Evolutionary conservation across 1,140 invertebrate species (phyloP).

Genomic region (Drosophila persimilis): DNA sequence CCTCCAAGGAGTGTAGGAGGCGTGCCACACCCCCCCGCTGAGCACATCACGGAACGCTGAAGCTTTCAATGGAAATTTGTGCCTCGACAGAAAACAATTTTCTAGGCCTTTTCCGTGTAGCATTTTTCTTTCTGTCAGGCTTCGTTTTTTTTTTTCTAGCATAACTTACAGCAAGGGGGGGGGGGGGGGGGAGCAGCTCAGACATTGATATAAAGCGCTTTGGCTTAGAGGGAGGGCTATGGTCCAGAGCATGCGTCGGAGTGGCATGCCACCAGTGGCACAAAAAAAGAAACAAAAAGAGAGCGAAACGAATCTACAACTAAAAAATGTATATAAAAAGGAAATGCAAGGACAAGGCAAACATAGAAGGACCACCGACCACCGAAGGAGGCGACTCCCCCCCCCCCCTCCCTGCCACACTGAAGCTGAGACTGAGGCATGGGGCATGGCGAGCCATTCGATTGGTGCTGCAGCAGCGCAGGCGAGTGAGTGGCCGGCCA

Average conservation of each 20-base stretch:
- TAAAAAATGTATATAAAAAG: conserved; percentile 80
- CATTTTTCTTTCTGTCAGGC: conserved; percentile 23
- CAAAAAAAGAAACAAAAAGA: conserved; percentile 51
- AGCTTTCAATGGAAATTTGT: conserved; percentile 79
- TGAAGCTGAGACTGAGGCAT: no score
- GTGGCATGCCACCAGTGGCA: conserved; percentile 6
- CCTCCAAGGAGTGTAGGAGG: conserved; percentile 38
- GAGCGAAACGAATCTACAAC: conserved; percentile 40
- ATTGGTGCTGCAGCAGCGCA: conserved; percentile 59
- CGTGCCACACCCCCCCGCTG: conserved; percentile 42
- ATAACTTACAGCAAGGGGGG: conserved; percentile 69
- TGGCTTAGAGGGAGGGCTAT: conserved; percentile 5
- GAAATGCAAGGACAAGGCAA: conserved; percentile 74
- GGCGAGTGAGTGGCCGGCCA: conserved; percentile 36
- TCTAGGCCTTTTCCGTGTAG: conserved; percentile 52
- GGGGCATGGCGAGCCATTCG: conserved; percentile 57
- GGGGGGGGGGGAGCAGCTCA: conserved; percentile 53
- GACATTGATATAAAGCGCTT: conserved; percentile 75
- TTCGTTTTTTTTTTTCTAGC: conserved; percentile 55
- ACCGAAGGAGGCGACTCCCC: conserved; percentile 27
- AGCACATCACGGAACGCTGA: conserved; percentile 80
- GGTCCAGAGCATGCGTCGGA: conserved; percentile 66
- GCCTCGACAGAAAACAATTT: conserved; percentile 71
- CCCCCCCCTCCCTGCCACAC: no score
- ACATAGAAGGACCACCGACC: conserved; percentile 35